These are phyloP conservation scores for Orientallactaga bullata DNA, from an alignment of 2,113 vertebrate genomes.

Conservation along the genomic window DNA sequence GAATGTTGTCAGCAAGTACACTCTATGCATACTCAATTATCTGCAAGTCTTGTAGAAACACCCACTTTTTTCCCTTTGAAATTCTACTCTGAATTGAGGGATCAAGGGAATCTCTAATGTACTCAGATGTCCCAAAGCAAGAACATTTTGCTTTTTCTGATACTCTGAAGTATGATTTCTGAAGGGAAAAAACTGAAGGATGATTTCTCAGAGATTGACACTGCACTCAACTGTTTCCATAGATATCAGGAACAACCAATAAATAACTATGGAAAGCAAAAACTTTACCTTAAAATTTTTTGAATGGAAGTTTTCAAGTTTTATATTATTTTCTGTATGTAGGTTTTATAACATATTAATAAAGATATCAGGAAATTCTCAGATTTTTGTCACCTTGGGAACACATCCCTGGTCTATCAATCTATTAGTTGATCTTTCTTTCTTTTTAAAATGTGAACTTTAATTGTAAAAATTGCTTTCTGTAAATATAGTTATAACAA, in stretches of 20 bases:
- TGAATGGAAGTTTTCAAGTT: slow-evolving; percentile 10
- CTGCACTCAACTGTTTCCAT: neutral
- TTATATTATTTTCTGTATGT: neutral
- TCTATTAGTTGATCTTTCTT: no score
- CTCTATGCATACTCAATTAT: neutral
- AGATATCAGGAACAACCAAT: neutral
- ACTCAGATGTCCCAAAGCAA: slow-evolving; percentile 19
- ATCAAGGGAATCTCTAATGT: neutral
- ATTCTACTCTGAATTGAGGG: neutral
- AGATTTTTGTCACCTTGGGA: slow-evolving; percentile 23
- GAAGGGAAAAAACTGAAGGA: neutral
- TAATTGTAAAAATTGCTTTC: no score
- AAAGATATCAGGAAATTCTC: slow-evolving; percentile 25
- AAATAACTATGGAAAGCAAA: neutral
- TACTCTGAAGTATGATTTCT: no score
- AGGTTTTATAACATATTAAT: neutral
- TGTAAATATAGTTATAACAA: no score
- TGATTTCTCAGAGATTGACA: slow-evolving; percentile 15
- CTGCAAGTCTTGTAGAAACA: neutral
- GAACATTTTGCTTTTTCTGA: neutral
- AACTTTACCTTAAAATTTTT: slow-evolving; percentile 30
- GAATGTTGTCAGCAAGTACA: neutral
- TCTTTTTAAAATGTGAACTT: no score
- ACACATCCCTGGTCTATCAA: no score
- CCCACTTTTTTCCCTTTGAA: slow-evolving; percentile 36